Conservation (phyloP, 2,888 invertebrate genomes). For the Zeuzera pyrina region DNA sequence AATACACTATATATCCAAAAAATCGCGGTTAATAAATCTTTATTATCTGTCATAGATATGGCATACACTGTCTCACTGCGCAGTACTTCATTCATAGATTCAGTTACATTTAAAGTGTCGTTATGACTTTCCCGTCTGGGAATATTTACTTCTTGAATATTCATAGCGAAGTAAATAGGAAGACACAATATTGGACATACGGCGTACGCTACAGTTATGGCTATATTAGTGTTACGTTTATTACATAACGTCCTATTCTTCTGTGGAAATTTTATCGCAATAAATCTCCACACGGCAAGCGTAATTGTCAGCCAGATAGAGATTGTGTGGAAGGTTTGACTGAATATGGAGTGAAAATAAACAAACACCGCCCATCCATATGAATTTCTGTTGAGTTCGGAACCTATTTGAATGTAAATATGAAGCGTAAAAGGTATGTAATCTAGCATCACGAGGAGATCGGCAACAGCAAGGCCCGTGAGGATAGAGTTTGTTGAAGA, state of each 20-base stretch:
- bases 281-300: slow-evolving; percentile 93
- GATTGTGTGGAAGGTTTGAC: slow-evolving; percentile 90
- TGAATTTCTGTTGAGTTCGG: slow-evolving; percentile 54
- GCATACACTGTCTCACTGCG: slow-evolving; percentile 73
- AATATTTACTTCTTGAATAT: slow-evolving; percentile 72
- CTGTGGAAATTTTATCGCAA: slow-evolving; percentile 89
- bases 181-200: slow-evolving; percentile 88
- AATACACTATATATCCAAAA: slow-evolving; percentile 95
- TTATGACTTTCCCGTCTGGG: slow-evolving; percentile 22
- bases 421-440: slow-evolving; percentile 93
- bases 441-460: slow-evolving; percentile 93
- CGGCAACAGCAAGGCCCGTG: slow-evolving; percentile 93
- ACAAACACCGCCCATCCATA: slow-evolving; percentile 89
- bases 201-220: slow-evolving; percentile 84
- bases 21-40: slow-evolving; percentile 78
- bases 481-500: slow-evolving; percentile 94
- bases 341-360: slow-evolving; percentile 91
- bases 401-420: slow-evolving; percentile 76
- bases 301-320: slow-evolving; percentile 95
- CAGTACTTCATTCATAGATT: slow-evolving; percentile 23
- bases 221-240: slow-evolving; percentile 81
- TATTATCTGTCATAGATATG: slow-evolving; percentile 77
- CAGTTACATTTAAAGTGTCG: slow-evolving; percentile 29
- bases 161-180: slow-evolving; percentile 86
- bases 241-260: slow-evolving; percentile 87